Percentiles rank a stretch among this genome's conserved stretches.
phyloP scores from a whole-genome alignment of 2,888 invertebrate genomes.

The Autographa pulchrina region DNA sequence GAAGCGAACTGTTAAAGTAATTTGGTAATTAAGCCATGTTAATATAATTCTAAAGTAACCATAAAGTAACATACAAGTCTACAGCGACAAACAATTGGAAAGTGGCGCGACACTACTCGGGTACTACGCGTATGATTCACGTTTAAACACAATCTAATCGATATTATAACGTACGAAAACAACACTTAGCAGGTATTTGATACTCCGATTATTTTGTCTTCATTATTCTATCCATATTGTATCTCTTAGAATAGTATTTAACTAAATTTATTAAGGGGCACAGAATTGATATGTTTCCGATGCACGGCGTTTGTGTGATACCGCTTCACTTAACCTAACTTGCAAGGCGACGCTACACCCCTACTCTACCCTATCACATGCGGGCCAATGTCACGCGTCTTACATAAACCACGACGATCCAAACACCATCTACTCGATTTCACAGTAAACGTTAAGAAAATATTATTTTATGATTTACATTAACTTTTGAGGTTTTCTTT shows the following conservation, averaged over 20 bases:
- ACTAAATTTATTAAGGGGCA: conserved; percentile 92
- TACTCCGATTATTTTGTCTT: conserved; percentile 87
- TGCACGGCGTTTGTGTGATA: conserved; percentile 92
- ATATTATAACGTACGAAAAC: conserved; percentile 82
- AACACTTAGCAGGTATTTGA: conserved; percentile 87
- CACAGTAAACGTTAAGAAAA: conserved; percentile 83
- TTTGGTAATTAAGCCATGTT: conserved; percentile 88
- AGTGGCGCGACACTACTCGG: conserved; percentile 85
- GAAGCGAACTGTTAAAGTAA: conserved; percentile 84
- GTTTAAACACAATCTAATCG: conserved; percentile 77
- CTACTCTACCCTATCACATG: conserved; percentile 87
- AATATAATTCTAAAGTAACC: conserved; percentile 76
- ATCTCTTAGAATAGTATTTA: conserved; percentile 88
- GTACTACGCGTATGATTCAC: conserved; percentile 75
- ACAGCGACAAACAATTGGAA: conserved; percentile 76
- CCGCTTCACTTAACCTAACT: conserved; percentile 89
- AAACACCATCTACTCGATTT: conserved; percentile 81
- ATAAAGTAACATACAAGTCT: conserved; percentile 78
- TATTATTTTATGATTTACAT: conserved; percentile 66
- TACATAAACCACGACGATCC: conserved; percentile 69
- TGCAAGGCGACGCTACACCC: conserved; percentile 88
- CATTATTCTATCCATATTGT: conserved; percentile 87
- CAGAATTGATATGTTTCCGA: conserved; percentile 95
- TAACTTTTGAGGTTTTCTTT: conserved; percentile 57
- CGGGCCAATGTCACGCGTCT: conserved; percentile 87